A percentile compares a stretch with the other conserved stretches of the same genome.
These are phyloP conservation scores for Bufo bufo DNA, from an alignment of 2,113 vertebrate species.

Conservation along the genomic window DNA sequence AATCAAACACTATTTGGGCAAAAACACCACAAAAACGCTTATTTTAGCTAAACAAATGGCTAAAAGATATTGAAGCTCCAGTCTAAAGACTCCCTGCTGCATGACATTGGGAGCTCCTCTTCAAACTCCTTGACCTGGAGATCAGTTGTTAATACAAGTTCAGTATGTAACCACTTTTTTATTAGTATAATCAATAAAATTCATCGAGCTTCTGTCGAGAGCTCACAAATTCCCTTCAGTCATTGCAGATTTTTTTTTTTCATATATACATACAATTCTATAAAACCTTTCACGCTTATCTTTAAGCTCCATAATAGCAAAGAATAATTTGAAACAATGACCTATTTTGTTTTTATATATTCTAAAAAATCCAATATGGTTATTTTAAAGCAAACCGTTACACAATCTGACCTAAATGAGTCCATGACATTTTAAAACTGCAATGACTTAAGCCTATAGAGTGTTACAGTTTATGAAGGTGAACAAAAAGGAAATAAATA, in stretches of 20 bases:
- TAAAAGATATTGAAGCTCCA: neutral
- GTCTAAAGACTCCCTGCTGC: neutral
- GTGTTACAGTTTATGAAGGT: constrained; percentile 3
- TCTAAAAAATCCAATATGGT: neutral
- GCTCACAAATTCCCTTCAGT: neutral
- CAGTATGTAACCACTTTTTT: neutral
- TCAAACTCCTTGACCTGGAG: neutral
- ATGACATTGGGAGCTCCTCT: neutral
- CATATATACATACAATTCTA: too few species aligned
- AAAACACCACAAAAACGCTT: too few species aligned
- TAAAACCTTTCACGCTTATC: neutral
- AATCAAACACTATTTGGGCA: too few species aligned
- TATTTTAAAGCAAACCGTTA: neutral
- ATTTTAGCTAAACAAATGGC: too few species aligned
- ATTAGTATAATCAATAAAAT: neutral
- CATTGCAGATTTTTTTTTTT: neutral
- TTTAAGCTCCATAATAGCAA: neutral
- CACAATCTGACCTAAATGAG: constrained; percentile 1
- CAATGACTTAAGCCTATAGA: neutral
- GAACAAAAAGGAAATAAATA: neutral
- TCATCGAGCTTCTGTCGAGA: neutral
- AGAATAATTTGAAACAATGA: neutral
- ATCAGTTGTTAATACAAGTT: neutral
- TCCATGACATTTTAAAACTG: neutral
- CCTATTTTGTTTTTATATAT: neutral